Conservation (phyloP, 64 coral and sea anemone species). For the Acropora yongei region DNA sequence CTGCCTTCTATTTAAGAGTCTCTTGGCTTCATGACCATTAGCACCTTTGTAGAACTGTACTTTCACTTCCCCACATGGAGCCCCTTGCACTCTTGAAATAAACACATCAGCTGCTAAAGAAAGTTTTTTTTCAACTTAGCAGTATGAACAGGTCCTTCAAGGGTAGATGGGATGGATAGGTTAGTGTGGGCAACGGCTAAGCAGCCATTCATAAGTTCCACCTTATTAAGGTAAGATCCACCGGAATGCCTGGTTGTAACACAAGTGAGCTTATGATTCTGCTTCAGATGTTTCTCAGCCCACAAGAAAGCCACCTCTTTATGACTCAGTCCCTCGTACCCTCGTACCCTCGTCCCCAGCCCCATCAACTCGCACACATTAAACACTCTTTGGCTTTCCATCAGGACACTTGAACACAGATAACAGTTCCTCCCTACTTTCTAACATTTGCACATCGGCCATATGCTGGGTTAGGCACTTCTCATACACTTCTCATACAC, state of each 20-base stretch:
- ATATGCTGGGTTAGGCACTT: slow-evolving; percentile 59
- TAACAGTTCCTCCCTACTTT: slow-evolving; percentile 44
- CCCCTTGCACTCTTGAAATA: background rate
- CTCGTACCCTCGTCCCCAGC: slow-evolving; percentile 19
- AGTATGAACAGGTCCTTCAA: background rate
- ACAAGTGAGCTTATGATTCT: slow-evolving; percentile 21
- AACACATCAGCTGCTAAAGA: background rate
- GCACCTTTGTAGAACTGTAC: background rate
- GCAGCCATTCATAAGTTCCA: background rate
- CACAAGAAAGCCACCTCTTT: slow-evolving; percentile 61
- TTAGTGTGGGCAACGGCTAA: background rate
- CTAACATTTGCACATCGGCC: slow-evolving; percentile 62
- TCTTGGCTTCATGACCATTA: background rate
- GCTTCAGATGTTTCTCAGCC: slow-evolving; percentile 57
- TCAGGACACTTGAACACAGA: slow-evolving; percentile 29
- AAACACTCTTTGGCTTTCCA: slow-evolving; percentile 43
- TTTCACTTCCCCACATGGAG: background rate
- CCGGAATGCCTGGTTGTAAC: slow-evolving; percentile 32
- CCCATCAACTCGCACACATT: slow-evolving; percentile 30
- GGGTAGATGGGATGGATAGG: background rate
- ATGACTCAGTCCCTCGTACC: slow-evolving; percentile 31
- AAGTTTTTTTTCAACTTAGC: background rate
- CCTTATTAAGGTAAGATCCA: background rate
- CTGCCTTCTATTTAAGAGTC: background rate
- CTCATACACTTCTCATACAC: background rate